phyloP scores from a whole-genome alignment of 2,797 vertebrate species.

The Gallinago nigripennis region DNA sequence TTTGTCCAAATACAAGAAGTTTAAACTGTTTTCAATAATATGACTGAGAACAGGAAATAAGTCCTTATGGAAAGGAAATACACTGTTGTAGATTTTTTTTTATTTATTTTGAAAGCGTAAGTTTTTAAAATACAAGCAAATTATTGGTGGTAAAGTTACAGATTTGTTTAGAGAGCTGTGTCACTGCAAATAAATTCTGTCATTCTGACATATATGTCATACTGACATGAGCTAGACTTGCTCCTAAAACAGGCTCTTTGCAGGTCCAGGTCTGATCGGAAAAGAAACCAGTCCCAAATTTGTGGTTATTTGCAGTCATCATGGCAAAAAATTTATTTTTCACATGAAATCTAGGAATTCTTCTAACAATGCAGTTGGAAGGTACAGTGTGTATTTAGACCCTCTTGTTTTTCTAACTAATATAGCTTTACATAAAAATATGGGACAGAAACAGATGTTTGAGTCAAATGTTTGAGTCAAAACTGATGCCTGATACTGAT shows the following conservation, averaged over 20 bases:
- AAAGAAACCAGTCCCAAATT: not conserved
- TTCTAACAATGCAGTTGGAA: not conserved
- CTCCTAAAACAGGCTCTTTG: not conserved
- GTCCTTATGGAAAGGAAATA: not conserved
- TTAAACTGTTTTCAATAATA: not conserved
- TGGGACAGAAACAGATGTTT: not conserved
- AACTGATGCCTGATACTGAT: not conserved
- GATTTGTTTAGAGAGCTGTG: not conserved
- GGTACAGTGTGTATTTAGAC: not conserved
- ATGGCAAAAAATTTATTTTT: not conserved
- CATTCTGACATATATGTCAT: not conserved
- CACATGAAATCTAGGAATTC: not conserved
- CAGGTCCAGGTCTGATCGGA: not conserved
- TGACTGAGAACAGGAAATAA: not conserved
- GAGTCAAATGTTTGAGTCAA: not conserved
- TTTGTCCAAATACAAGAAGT: not conserved
- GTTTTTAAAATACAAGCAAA: not conserved
- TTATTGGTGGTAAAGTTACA: not conserved
- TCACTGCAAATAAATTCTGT: not conserved
- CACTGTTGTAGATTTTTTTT: rapidly evolving
- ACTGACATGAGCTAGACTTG: not conserved
- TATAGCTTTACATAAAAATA: not conserved
- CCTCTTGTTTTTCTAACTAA: not conserved
- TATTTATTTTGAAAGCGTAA: not conserved
- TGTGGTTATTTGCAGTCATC: not conserved